Evolutionary conservation across 2,113 vertebrate species (phyloP), one percentile per base, ranked within the genome.

Genomic region (Podocnemis expansa): DNA sequence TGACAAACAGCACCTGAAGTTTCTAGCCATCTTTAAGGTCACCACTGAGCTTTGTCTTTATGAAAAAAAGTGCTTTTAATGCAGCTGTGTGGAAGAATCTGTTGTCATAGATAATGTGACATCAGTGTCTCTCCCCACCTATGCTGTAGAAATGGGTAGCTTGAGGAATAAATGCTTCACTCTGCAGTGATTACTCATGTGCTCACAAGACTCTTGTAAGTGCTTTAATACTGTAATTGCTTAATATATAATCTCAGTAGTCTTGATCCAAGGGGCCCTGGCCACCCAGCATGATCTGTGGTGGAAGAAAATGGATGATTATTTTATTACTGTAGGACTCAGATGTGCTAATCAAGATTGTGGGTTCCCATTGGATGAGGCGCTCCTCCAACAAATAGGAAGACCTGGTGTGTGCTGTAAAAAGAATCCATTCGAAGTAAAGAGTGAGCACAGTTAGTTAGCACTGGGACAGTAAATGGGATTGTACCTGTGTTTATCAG

Each of bases 161-260:
- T 85, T 88, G 70, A 67, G 89, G 58, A 67, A 21, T 1, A 11
- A 49, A 43, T 4, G 10, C 8, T 55, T 95, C 34, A 5, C 84
- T 84, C 78, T 8, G 60, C 52, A 41, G 3, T 14, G 70, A 60
- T 11, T 25, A 2, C 84, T 90, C 9, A n/a, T 41, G 3, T 47
- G 2, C 0, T 0, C 84, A 21, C 22, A 16, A 9, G 0, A 0
- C 80, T 92, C 60, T 78, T 81, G 21, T 47, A 8, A 34, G 8
- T 56, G 55, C 41, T 89, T 67, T 0, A 1, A 19, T 55, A 80
- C 79, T n/a, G n/a, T n/a, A n/a, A n/a, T n/a, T n/a, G n/a, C n/a
- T 22, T 0, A 2, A 1, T 94, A 2, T 8, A 16, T 75, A 54
- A 82, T 49, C 29, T 85, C 14, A 38, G 67, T 4, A 31, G 24